Percentiles rank a stretch among this genome's conserved stretches.
Evolutionary conservation across 2,888 invertebrate genomes (phyloP).

Genomic region (Omphaloscelis lunosa): DNA sequence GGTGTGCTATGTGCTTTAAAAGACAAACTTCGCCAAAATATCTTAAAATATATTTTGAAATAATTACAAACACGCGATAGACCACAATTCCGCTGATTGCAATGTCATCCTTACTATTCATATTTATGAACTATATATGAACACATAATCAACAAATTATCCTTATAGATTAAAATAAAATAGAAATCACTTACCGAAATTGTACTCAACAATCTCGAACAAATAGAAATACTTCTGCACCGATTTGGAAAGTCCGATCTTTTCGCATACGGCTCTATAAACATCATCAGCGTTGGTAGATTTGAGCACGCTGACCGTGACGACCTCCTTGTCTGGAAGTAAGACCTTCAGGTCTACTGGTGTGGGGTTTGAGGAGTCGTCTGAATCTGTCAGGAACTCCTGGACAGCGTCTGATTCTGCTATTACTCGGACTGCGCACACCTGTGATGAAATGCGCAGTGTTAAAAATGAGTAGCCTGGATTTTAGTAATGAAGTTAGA

Average conservation of each 20-base stretch:
- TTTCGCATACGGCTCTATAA: constrained; percentile 96
- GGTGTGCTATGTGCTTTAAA: too few relatives aligned
- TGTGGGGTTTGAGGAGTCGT: constrained; percentile 94
- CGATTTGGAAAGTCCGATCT: constrained; percentile 95
- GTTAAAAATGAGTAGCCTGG: not conserved
- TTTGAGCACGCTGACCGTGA: constrained; percentile 96
- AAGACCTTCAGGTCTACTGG: constrained; percentile 95
- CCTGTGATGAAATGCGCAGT: constrained; percentile 78
- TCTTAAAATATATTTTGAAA: too few relatives aligned
- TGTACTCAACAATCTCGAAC: constrained; percentile 99
- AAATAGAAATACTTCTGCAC: constrained; percentile 98
- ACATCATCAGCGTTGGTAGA: constrained; percentile 97
- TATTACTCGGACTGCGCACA: constrained; percentile 99
- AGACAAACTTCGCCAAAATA: too few relatives aligned
- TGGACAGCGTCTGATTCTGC: constrained; percentile 99
- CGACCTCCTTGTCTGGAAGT: constrained; percentile 97
- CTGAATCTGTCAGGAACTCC: constrained; percentile 98
- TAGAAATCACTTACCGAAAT: constrained; percentile 94
- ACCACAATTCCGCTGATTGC: too few relatives aligned
- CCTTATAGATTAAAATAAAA: not conserved
- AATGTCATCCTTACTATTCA: not conserved
- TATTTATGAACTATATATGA: too few relatives aligned
- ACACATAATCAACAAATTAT: not conserved
- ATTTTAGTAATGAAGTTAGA: not conserved
- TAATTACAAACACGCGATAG: too few relatives aligned